phyloP scores from a whole-genome alignment of 2,888 invertebrate species.

The Autographa pulchrina region DNA sequence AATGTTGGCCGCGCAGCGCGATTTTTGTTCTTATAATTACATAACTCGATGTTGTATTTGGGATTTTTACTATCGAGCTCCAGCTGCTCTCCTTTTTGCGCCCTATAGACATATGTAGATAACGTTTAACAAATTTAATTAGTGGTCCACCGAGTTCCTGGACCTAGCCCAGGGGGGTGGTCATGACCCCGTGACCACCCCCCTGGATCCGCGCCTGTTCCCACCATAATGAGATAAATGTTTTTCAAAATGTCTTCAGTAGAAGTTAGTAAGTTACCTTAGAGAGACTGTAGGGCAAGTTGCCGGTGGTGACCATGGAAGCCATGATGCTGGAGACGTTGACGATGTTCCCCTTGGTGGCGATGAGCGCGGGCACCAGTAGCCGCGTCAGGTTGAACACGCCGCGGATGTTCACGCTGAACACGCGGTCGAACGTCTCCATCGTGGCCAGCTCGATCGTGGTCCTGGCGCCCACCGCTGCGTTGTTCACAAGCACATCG shows the following conservation, averaged over 20 bases:
- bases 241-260: not conserved
- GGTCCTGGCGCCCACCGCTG: conserved; percentile 86
- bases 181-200: no score
- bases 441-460: conserved; percentile 63
- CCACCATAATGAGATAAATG: no score
- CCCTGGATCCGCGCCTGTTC: no score
- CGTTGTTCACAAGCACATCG: conserved; percentile 82
- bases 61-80: no score
- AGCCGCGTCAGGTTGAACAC: conserved; percentile 90
- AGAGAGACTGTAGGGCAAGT: conserved; percentile 96
- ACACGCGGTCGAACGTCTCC: conserved; percentile 75
- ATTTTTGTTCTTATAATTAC: no score
- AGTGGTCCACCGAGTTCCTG: no score
- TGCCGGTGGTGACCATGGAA: conserved; percentile 93
- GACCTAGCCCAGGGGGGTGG: no score
- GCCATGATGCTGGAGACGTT: conserved; percentile 92
- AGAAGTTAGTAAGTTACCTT: conserved; percentile 87
- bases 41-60: no score
- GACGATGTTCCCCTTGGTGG: conserved; percentile 91
- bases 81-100: no score
- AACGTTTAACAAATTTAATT: no score
- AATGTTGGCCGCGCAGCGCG: no score
- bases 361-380: conserved; percentile 91
- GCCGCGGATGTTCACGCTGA: conserved; percentile 91
- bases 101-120: no score